Evolutionary conservation across 2,797 vertebrate species (phyloP), one percentile per base, ranked within the genome.

Genomic region (Semaprochilodus insignis): DNA sequence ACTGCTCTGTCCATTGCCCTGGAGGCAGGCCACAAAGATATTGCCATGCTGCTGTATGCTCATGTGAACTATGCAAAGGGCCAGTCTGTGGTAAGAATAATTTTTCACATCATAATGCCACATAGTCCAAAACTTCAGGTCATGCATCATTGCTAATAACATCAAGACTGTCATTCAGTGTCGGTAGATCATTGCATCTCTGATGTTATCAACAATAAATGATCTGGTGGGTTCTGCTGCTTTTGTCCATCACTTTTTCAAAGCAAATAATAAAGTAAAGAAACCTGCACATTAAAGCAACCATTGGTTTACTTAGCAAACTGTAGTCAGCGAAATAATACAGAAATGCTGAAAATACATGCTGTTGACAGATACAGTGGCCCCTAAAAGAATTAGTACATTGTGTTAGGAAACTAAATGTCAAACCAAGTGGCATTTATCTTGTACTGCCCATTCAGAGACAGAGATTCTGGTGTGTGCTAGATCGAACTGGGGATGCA

Each of bases 11-110:
- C 98, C 0, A 97, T 99, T 67, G 97, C 98, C 27, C 92, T 99
- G 88, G 98, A 99, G 86, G 97, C 97, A 0, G 98, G 98, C 81
- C 97, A 99, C 89, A 97, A 96, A 83, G 97, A 99, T 88, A 99
- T 99, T 6, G 98, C 97, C 0, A 95, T 99, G 91, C 97, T 99
- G 44, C 96, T 99, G 63, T 99, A 99, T 0, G 97, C 98, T 34
- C 97, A 97, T 0, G 93, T 96, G 77, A 99, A 98, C 95, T 99
- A 97, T 81, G 97, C 96, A 78, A 97, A 95, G 94, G 93, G 95
- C 81, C 96, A 92, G 78, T 91, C 95, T 31, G 95, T 94, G 91
- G 97, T 98, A 87, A 87, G 96, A 55, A 60, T 14, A 21, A 4
- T 31, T 76, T 19, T 79, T 16, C 13, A 27, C 25, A 62, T 13